Base-by-base conservation (phyloP, 2,113 vertebrate genomes). In the Euleptes europaea region DNA sequence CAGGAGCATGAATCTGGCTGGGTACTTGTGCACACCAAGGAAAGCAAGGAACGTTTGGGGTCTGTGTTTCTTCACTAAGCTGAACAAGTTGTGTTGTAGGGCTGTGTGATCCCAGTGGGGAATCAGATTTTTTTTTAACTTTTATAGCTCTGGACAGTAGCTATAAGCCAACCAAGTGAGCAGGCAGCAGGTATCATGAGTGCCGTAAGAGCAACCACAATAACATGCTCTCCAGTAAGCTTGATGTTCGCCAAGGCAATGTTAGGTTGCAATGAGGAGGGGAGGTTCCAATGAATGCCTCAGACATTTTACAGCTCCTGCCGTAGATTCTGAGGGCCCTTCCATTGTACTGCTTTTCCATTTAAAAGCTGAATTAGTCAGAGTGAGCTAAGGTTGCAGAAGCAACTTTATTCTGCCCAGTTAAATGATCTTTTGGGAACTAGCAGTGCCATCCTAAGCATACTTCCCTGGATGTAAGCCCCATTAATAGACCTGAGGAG, bases 291-390 rank as follows among this genome's bases (percentile, higher is more conserved):
- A n/a, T 12, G 80, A 35, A n/a, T 12, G 80, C 78, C 78, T 87
- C 88, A 83, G 81, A 31, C 26, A 85, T 86, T 84, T 90, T 82
- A 84, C 83, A 86, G 63, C 87, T 90, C 91, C 90, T 89, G 83
- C 91, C 83, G 33, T 67, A 38, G 60, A 84, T 89, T 86, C 84
- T 47, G 89, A 85, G 93, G 75, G 92, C 84, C 84, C 88, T 91
- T 88, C 90, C 91, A 17, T 19, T 1, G 51, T 85, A 5, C 57
- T 26, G 21, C 21, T 63, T 28, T 63, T 28, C 60, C 60, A 82
- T 63, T 28, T 26, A 28, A 63, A 69, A 88, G 60, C 73, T 88
- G 78, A 87, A 93, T 90, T 90, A 92, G 90, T 91, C 92, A 88
- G 90, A 57, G 86, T 84, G 91, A 86, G 86, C 90, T 89, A 82